Evolutionary conservation across 2,113 vertebrate species (phyloP).

Genomic region (Lanius collurio): DNA sequence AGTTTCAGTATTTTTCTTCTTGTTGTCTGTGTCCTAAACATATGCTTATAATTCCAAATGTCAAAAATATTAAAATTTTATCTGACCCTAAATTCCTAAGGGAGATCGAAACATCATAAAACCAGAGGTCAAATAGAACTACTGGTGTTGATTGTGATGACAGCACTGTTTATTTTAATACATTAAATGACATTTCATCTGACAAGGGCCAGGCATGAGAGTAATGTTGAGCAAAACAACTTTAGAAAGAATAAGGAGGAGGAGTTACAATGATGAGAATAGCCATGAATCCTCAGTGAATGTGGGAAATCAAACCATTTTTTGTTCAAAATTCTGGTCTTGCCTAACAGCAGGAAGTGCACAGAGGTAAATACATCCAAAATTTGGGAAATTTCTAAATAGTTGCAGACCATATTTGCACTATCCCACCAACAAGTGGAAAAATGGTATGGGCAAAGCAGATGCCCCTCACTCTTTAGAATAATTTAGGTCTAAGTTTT

Average conservation of each 20-base stretch:
- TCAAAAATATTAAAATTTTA: not conserved
- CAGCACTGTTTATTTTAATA: not conserved
- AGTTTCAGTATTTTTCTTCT: not conserved
- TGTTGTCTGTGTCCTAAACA: not conserved
- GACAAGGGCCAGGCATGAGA: not conserved
- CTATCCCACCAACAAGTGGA: not conserved
- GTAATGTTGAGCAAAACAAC: not conserved
- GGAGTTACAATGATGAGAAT: not conserved
- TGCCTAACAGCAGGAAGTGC: not conserved
- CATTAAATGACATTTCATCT: not conserved
- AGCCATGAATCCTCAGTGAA: not conserved
- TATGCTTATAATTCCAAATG: not conserved
- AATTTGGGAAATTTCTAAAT: not conserved
- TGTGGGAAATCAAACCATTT: not conserved
- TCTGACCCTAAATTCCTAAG: not conserved
- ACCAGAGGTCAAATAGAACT: not conserved
- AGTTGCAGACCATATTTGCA: not conserved
- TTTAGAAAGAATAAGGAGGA: not conserved
- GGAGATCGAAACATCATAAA: not conserved
- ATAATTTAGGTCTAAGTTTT: not conserved
- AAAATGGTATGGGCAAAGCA: not conserved
- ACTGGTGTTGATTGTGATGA: not conserved
- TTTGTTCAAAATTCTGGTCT: not conserved
- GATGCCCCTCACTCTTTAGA: not conserved
- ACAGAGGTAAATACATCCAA: not conserved